These are phyloP conservation scores for Microctonus hyperodae DNA, from an alignment of 2,888 invertebrate species.

Conservation along the genomic window DNA sequence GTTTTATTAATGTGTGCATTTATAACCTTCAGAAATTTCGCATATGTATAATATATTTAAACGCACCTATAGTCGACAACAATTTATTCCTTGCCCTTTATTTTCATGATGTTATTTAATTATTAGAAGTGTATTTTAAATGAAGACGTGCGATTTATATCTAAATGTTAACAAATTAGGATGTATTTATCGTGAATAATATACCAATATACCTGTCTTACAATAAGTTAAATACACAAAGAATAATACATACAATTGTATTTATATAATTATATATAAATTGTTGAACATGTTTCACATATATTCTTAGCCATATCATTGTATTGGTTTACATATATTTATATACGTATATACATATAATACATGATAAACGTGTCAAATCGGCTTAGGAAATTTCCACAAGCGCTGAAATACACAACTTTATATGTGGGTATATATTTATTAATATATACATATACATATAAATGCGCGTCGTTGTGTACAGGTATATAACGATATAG, in stretches of 20 bases:
- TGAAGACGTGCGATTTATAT: neutral
- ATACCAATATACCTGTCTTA: too few species aligned
- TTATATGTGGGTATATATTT: constrained; percentile 6
- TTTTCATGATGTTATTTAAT: constrained; percentile 20
- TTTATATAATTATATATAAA: too few species aligned
- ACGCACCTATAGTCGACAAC: constrained; percentile 16
- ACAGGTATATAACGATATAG: constrained; percentile 16
- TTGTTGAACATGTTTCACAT: too few species aligned
- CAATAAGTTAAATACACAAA: too few species aligned
- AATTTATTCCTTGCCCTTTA: constrained; percentile 23
- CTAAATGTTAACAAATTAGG: neutral
- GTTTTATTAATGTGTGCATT: constrained; percentile 60
- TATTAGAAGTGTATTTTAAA: neutral
- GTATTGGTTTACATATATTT: constrained; percentile 13
- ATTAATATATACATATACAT: neutral
- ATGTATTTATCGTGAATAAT: too few species aligned
- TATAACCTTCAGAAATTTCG: constrained; percentile 50
- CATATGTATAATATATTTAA: constrained; percentile 26
- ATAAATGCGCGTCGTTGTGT: neutral
- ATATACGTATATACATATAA: neutral
- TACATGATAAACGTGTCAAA: constrained; percentile 15
- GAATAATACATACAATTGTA: too few species aligned
- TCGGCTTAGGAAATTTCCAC: constrained; percentile 52
- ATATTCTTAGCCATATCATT: too few species aligned
- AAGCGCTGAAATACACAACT: constrained; percentile 36